These are phyloP conservation scores for Hyphantria cunea DNA, from an alignment of 1,140 invertebrate species.

Conservation along the genomic window DNA sequence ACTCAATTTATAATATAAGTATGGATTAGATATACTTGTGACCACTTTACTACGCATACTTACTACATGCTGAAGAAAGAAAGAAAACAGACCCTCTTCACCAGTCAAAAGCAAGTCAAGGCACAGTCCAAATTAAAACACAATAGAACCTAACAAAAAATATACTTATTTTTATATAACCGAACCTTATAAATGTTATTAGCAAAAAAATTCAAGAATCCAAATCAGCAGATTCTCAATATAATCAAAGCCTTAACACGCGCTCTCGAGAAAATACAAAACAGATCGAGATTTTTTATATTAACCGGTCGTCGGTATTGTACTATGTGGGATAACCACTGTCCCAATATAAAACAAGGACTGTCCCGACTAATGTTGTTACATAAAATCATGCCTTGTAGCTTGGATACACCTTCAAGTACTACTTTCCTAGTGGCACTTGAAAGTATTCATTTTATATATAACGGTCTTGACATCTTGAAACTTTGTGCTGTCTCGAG, in stretches of 20 bases:
- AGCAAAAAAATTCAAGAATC: not conserved
- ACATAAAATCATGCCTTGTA: no score
- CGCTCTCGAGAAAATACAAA: conserved; percentile 24
- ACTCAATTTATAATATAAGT: no score
- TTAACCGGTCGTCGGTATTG: conserved; percentile 15
- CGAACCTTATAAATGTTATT: not conserved
- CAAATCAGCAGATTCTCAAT: conserved; percentile 8
- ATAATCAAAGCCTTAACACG: conserved; percentile 14
- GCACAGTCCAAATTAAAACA: not conserved
- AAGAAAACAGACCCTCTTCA: no score
- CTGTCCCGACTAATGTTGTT: not conserved
- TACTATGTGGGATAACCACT: not conserved
- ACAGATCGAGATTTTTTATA: conserved; percentile 22
- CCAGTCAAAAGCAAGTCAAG: no score
- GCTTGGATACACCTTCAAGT: no score
- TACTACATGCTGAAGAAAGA: no score
- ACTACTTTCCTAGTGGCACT: no score
- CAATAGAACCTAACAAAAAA: not conserved
- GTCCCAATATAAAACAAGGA: not conserved
- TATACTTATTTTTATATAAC: not conserved
- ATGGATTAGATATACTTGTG: no score
- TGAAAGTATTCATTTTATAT: no score
- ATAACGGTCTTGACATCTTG: no score
- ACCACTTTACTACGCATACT: no score
- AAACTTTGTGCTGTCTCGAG: no score